phyloP scores from a whole-genome alignment of 2,113 vertebrate species.

The Archilochus colubris region DNA sequence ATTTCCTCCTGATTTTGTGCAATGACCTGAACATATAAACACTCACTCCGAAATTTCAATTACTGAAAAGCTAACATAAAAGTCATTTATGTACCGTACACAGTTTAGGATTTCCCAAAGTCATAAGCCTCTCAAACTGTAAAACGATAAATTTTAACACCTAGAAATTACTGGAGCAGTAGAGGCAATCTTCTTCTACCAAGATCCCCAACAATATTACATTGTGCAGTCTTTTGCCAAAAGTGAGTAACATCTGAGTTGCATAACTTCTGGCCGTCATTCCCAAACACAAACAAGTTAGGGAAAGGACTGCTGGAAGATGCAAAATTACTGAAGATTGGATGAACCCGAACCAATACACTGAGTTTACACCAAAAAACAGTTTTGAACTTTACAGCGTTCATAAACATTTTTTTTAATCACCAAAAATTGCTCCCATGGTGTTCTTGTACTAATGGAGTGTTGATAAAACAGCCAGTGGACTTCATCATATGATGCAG shows the following conservation, averaged over 20 bases:
- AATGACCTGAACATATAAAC: not conserved
- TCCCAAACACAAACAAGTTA: not conserved
- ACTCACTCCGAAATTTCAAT: not conserved
- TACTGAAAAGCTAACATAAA: not conserved
- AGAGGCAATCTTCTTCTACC: not conserved
- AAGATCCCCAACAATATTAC: not conserved
- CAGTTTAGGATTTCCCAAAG: not conserved
- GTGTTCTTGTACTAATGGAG: not conserved
- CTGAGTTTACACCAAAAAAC: not conserved
- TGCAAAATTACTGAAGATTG: not conserved
- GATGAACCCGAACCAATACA: rapidly evolving
- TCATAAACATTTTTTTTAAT: not conserved
- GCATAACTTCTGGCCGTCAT: not conserved
- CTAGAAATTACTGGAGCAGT: not conserved
- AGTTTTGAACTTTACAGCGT: not conserved
- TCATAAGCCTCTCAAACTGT: not conserved
- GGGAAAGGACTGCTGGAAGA: not conserved
- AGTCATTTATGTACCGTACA: not conserved
- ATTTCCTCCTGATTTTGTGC: not conserved
- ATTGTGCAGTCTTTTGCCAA: not conserved
- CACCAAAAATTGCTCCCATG: not conserved
- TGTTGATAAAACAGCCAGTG: not conserved
- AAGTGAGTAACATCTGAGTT: not conserved
- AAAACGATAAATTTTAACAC: not conserved
- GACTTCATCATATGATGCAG: not conserved